phyloP scores from a whole-genome alignment of 2,113 vertebrate species.

The Onychostruthus taczanowskii region DNA sequence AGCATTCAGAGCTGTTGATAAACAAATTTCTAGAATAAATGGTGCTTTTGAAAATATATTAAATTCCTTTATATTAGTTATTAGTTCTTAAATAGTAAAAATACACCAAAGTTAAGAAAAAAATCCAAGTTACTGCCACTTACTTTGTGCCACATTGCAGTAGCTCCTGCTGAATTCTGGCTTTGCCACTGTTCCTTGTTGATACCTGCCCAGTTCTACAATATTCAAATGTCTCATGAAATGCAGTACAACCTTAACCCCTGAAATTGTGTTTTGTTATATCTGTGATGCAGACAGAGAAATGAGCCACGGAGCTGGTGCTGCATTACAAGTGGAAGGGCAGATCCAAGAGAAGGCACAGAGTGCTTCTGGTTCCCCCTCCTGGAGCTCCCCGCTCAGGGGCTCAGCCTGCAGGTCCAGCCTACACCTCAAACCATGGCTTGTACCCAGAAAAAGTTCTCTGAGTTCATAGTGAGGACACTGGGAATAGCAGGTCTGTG shows the following conservation, averaged over 20 bases:
- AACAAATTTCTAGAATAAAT: background rate
- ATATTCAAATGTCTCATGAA: background rate
- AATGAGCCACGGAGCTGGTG: rapidly evolving
- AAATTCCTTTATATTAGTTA: background rate
- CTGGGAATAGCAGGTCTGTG: background rate
- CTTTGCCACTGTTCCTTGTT: background rate
- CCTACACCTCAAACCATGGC: background rate
- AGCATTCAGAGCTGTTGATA: background rate
- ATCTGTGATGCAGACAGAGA: background rate
- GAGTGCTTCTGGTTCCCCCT: rapidly evolving
- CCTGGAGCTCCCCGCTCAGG: background rate
- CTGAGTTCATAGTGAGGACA: background rate
- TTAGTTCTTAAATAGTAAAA: background rate
- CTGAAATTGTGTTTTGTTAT: background rate
- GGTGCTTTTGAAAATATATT: background rate
- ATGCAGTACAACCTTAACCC: background rate
- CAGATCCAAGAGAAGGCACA: background rate
- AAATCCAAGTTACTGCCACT: background rate
- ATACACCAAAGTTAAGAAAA: background rate
- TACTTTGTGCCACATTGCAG: background rate
- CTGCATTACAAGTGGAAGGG: rapidly evolving
- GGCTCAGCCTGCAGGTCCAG: background rate
- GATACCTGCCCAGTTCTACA: background rate
- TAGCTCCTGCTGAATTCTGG: background rate
- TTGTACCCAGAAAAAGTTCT: background rate